Percentiles rank a stretch among this genome's conserved stretches.
Conservation (phyloP, 1,140 invertebrate species). For the Drosophila parabipectinata region DNA sequence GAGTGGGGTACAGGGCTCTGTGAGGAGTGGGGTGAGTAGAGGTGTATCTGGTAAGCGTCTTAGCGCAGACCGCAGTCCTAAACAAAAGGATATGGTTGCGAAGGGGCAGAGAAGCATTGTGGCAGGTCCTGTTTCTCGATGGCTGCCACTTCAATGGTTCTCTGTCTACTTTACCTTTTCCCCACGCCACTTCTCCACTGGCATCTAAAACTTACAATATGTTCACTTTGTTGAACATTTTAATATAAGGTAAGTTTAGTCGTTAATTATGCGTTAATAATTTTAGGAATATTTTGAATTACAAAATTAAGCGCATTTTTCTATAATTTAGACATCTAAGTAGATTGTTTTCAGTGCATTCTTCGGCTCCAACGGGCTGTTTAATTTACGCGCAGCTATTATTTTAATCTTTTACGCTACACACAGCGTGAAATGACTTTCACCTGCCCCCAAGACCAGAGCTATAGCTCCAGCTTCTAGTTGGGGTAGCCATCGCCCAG, state of each 20-base stretch:
- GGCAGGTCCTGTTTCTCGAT: slow-evolving; percentile 43
- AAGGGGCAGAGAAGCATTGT: slow-evolving; percentile 12
- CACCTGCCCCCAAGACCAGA: slow-evolving; percentile 58
- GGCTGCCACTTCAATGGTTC: slow-evolving; percentile 44
- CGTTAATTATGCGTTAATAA: too few relatives aligned
- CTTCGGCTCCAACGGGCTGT: slow-evolving; percentile 60
- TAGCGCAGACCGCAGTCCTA: slow-evolving; percentile 61
- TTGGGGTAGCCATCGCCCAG: slow-evolving; percentile 31
- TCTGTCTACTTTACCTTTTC: slow-evolving; percentile 6
- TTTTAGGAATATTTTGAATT: too few relatives aligned
- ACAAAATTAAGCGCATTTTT: too few relatives aligned
- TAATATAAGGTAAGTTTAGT: neutral
- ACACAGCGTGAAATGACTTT: slow-evolving; percentile 82
- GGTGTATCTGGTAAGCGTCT: slow-evolving; percentile 69
- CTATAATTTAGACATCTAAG: too few relatives aligned
- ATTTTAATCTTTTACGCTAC: slow-evolving; percentile 82
- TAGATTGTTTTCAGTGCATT: slow-evolving; percentile 1
- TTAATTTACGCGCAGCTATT: slow-evolving; percentile 82
- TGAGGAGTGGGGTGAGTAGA: neutral
- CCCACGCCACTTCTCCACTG: neutral
- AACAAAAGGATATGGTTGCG: slow-evolving; percentile 60
- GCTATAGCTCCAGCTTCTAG: slow-evolving; percentile 19
- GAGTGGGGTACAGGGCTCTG: neutral
- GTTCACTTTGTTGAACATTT: neutral
- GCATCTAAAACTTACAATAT: neutral